Evolutionary conservation across 1,140 invertebrate genomes (phyloP).

Genomic region (Caerostris extrusa): DNA sequence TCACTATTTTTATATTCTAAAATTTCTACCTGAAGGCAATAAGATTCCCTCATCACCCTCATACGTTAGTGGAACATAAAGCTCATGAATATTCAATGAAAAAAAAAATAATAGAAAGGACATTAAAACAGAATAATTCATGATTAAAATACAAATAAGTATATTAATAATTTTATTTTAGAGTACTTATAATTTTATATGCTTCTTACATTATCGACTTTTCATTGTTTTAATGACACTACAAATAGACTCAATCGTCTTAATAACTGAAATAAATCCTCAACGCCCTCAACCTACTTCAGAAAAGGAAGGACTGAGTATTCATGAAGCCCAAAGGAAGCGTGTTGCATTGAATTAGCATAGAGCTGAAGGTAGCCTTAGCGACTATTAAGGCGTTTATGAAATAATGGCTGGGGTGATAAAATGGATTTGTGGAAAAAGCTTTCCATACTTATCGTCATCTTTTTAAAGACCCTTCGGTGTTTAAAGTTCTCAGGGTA

Average conservation of each 20-base stretch:
- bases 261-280: not conserved
- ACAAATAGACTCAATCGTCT: not conserved
- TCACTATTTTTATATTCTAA: too few relatives aligned
- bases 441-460: not conserved
- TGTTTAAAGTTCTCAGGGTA: not conserved
- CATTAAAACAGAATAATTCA: too few relatives aligned
- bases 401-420: not conserved
- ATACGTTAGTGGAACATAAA: too few relatives aligned
- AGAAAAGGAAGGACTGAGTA: not conserved
- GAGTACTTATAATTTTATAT: too few relatives aligned
- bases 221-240: not conserved
- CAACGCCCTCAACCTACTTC: not conserved
- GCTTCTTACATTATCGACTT: not conserved
- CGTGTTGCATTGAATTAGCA: slow-evolving; percentile 2
- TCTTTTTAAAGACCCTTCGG: not conserved
- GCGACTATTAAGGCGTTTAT: not conserved
- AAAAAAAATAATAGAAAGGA: too few relatives aligned
- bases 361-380: not conserved
- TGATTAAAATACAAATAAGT: too few relatives aligned
- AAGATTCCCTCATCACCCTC: too few relatives aligned
- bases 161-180: too few relatives aligned
- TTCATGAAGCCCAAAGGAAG: not conserved
- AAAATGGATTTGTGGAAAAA: slow-evolving; percentile 10
- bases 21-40: too few relatives aligned
- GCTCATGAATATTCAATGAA: too few relatives aligned